Base-by-base conservation (phyloP, 2,113 vertebrate species). In the Periophthalmus modestus region DNA sequence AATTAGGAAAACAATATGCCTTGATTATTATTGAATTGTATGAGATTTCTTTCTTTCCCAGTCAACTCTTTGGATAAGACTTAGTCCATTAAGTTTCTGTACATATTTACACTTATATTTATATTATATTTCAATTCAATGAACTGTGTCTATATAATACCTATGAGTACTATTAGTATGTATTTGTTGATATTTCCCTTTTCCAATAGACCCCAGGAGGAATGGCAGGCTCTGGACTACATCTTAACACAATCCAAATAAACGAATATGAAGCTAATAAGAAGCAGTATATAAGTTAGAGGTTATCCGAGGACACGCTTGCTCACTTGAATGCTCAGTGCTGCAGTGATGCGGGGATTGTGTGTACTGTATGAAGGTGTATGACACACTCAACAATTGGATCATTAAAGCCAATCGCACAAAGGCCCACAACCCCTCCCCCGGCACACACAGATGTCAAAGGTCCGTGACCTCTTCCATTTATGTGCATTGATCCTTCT, bases 381-480 rank as follows among this genome's bases (percentile, higher is more conserved):
- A 82, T 82, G 81, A 87, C 86, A 85, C 68, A 79, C 84, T 82
- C 63, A 75, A 91, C 91, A 93, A 89, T 89, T 88, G 89, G 90
- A 92, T 90, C 90, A 85, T 90, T 91, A 87, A 87, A 92, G 89
- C 85, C 88, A 86, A 84, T 89, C 87, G 88, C 80, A 94, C 89
- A 92, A 93, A 92, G 89, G 85, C 75, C 78, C 36, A 28, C 24
- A 34, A 61, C 82, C 84, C 88, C 81, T 89, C 89, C 91, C 92
- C 91, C 87, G 2, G 69, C 82, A 87, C 85, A 90, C 91, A 87
- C 74, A 90, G 90, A 93, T 92, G 93, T 93, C 92, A 93, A 90
- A 92, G 92, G 92, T 92, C 92, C 81, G 74, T 88, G 94, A 94
- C 93, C 93, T 88, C 85, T 92, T 89, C 82, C 92, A 91, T 93